Base-by-base conservation (phyloP, 1,140 invertebrate genomes). In the Lucilia cuprina region DNA sequence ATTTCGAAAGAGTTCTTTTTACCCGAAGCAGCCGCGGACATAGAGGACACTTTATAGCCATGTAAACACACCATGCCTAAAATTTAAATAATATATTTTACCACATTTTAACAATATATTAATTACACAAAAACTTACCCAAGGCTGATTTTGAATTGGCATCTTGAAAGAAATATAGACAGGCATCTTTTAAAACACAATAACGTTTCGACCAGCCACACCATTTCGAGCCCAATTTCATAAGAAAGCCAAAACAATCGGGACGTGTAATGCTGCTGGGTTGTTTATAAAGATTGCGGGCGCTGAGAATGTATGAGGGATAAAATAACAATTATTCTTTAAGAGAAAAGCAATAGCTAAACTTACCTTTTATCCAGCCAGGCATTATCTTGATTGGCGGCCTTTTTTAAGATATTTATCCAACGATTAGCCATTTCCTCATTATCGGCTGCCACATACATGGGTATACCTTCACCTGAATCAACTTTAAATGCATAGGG, bases 181-280 rank as follows among this genome's bases (percentile, higher is more conserved):
- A 98, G 74, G 97, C 98, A 91, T 99, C 97, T 91, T 99, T 99
- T 7, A 99, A 93, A 25, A 99, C 96, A 92, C 98, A 99, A 92
- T 98, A 99, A 74, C 97, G 93, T 87, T 96, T 95, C 84, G 95
- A 96, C 97, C 97, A 99, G 77, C 93, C 95, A 92, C 96, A 97
- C 94, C 93, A 95, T 91, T 93, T 95, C 86, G 91, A 95, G 89
- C 92, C 94, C 50, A 96, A 93, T 91, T 98, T 98, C 88, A 94
- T 94, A 25, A 99, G 93, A 91, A 96, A 97, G 17, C 98, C 98
- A 87, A 96, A 96, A 91, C 98, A 99, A 88, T 99, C 97, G 0
- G 97, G 95, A 84, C 95, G 93, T 34, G 94, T 92, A 84, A 98
- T 95, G 65, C 94, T 93, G 74, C 93, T 93, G 9, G 95, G 95